Evolutionary conservation across 1,140 invertebrate species (phyloP), one percentile per base, ranked within the genome.

Genomic region (Araneus ventricosus): DNA sequence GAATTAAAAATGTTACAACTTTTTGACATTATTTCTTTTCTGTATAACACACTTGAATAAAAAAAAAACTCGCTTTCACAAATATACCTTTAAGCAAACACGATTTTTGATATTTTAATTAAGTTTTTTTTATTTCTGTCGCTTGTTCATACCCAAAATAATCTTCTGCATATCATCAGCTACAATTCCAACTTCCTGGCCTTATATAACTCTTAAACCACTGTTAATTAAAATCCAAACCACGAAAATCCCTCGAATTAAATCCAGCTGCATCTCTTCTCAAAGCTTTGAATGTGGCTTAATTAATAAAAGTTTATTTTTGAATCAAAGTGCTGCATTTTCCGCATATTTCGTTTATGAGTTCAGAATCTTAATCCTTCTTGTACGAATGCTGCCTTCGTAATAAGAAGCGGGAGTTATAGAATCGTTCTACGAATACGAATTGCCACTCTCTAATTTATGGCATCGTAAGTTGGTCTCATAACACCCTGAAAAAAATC

Each of bases 261-360:
- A 75, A 75, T 75, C 10, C 70, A 75, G 70, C 30, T 75, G 70
- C 5, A 34, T 20, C 34, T 75, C 10, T 34, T 67, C 63, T 8
- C 34, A 17, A 34, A 10, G 34, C 30, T 75, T 63, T 37, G 70
- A 22, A 34, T 34, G 30, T 5, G 30, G 70, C 17, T 75, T 75
- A 75, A 75, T 75, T 75, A 37, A 75, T 75, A 75, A 75, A 75
- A 34, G 70, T 34, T 67, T 20, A 75, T 75, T 75, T 75, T 75
- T 75, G 70, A 75, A 37, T 75, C 70, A 37, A 34, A 22, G 20
- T 30, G 8, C n/a, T 20, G 17, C 67, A 75, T 75, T 75, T 75
- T 34, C 30, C 10, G 2, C 10, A 75, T 75, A 75, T 34, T 30
- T 75, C 14, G n/a, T 75, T 75, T 34, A 22, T 75, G 70, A 75